Conservation (phyloP, 2,113 vertebrate species). For the Dipodomys spectabilis region DNA sequence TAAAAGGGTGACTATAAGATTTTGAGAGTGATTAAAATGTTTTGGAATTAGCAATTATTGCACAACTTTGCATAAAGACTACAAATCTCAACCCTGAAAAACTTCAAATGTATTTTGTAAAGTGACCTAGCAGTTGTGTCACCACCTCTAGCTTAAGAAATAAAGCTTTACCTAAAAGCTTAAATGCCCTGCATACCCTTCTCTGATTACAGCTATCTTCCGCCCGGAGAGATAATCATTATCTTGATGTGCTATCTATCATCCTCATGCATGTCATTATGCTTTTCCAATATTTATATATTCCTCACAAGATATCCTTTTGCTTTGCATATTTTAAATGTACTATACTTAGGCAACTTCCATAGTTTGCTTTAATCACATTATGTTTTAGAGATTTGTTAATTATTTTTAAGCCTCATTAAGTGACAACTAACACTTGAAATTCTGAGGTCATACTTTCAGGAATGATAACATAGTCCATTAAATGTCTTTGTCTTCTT, state of each 20-base stretch:
- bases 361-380: background rate
- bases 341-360: background rate
- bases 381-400: background rate
- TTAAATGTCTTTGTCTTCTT: background rate
- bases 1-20: background rate
- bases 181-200: background rate
- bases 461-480: background rate
- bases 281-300: slow-evolving; percentile 8
- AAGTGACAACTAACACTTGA: background rate
- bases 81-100: background rate
- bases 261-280: slow-evolving; percentile 46
- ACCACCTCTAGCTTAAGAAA: background rate
- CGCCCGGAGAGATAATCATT: slow-evolving; percentile 35
- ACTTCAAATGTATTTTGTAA: slow-evolving; percentile 14
- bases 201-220: slow-evolving; percentile 44
- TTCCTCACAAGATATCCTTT: background rate
- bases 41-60: background rate
- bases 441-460: slow-evolving; percentile 14
- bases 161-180: background rate
- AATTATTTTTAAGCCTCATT: background rate
- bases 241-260: slow-evolving; percentile 45
- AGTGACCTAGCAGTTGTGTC: background rate
- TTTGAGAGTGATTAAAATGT: slow-evolving; percentile 9
- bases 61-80: background rate
- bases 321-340: background rate